phyloP scores from a whole-genome alignment of 2,888 invertebrate species.

The Zaprionus obscuricornis region DNA sequence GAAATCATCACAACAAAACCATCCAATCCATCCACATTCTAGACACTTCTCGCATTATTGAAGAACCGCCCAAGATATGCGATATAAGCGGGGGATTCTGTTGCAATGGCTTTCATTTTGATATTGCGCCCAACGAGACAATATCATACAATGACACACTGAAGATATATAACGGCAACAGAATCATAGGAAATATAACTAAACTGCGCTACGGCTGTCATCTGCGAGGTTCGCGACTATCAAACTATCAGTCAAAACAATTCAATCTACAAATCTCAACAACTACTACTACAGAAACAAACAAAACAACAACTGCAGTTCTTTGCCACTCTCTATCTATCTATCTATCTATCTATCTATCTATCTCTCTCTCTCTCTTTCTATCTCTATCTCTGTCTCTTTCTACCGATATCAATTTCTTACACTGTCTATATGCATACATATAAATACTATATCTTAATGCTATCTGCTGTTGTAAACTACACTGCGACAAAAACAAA shows the following conservation, averaged over 20 bases:
- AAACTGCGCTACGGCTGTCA: constrained; percentile 76
- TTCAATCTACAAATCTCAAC: constrained; percentile 1
- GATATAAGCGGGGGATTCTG: constrained; percentile 75
- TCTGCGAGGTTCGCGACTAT: constrained; percentile 68
- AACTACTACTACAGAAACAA: not conserved
- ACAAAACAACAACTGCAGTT: not conserved
- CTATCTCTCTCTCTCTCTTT: constrained; percentile 25
- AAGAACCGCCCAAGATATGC: constrained; percentile 71
- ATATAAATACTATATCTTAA: too few species aligned
- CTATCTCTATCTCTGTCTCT: constrained; percentile 3
- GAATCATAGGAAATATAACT: constrained; percentile 79
- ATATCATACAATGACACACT: constrained; percentile 79
- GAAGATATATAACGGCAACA: constrained; percentile 71
- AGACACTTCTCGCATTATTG: constrained; percentile 74
- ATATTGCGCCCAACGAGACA: constrained; percentile 78
- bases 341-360: constrained; percentile 33
- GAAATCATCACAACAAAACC: constrained; percentile 60
- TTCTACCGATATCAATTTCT: constrained; percentile 9
- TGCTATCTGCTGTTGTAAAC: constrained; percentile 25
- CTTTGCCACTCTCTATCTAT: constrained; percentile 5
- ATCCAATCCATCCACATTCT: constrained; percentile 67
- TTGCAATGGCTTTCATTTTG: constrained; percentile 77
- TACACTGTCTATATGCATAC: constrained; percentile 6
- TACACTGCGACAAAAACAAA: constrained; percentile 26
- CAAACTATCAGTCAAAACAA: constrained; percentile 6